phyloP scores from a whole-genome alignment of 2,888 invertebrate genomes.

The Glyphotaelius pellucidus region DNA sequence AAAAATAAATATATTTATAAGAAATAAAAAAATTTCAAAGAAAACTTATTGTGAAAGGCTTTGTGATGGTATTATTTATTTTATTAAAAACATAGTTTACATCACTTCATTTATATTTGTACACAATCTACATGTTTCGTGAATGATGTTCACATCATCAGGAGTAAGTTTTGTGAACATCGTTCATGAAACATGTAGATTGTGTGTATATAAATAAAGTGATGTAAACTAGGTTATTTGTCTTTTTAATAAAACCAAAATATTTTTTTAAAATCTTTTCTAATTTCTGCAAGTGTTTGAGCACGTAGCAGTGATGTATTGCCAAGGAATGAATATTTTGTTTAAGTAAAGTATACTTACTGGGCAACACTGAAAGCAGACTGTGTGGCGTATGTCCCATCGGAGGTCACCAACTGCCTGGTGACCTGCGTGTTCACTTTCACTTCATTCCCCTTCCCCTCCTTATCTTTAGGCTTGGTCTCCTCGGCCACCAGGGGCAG shows the following conservation, averaged over 20 bases:
- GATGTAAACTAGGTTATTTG: no score
- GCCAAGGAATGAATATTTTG: background rate
- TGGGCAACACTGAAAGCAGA: constrained; percentile 93
- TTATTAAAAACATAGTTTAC: no score
- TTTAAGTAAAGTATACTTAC: constrained; percentile 73
- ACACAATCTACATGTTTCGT: no score
- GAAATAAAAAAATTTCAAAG: no score
- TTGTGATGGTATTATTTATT: no score
- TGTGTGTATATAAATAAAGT: no score
- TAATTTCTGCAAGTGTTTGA: background rate
- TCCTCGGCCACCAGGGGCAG: constrained; percentile 68
- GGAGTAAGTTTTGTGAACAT: no score
- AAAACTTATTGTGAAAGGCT: no score
- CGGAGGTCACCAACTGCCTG: constrained; percentile 94
- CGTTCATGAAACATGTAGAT: no score
- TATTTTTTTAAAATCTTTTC: background rate
- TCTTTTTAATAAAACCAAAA: no score
- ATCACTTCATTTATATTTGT: no score
- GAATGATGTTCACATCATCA: no score
- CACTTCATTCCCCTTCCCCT: constrained; percentile 76
- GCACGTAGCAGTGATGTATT: background rate
- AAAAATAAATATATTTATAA: background rate
- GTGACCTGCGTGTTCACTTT: constrained; percentile 70
- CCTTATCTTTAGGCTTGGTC: constrained; percentile 77
- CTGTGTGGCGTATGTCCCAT: constrained; percentile 99